Evolutionary conservation across 2,113 vertebrate species (phyloP).

Genomic region (Carassius gibelio): DNA sequence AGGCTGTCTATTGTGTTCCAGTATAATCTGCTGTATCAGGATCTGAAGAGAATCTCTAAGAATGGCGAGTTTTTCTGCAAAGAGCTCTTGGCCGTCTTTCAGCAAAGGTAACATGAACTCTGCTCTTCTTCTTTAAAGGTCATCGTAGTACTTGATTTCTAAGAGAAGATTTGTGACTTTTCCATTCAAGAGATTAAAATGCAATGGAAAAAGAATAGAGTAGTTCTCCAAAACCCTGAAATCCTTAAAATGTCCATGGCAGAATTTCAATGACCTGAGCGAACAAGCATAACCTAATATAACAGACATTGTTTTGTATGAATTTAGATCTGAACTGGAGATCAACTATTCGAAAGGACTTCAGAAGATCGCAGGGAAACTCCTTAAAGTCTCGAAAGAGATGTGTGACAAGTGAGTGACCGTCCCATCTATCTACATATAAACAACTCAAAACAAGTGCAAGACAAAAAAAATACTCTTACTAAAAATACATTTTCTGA

Average conservation of each 20-base stretch:
- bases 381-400: slow-evolving; percentile 78
- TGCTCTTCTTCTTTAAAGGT: neutral
- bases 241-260: neutral
- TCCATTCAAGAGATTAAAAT: neutral
- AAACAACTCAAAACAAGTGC: too few species aligned
- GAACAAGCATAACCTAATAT: neutral
- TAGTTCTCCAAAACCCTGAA: neutral
- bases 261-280: neutral
- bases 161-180: too few species aligned
- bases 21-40: slow-evolving; percentile 85
- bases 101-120: slow-evolving; percentile 79
- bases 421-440: too few species aligned
- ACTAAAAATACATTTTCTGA: too few species aligned
- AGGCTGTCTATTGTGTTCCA: slow-evolving; percentile 64
- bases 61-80: slow-evolving; percentile 86
- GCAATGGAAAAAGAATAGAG: neutral
- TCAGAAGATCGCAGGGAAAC: slow-evolving; percentile 80
- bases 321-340: slow-evolving; percentile 78
- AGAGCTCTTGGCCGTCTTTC: slow-evolving; percentile 82
- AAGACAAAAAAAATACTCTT: too few species aligned
- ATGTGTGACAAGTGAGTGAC: slow-evolving; percentile 81
- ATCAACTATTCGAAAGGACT: slow-evolving; percentile 82
- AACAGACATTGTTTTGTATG: neutral
- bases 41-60: slow-evolving; percentile 84
- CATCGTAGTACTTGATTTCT: neutral